Base-by-base conservation (phyloP, 2,113 vertebrate species). In the Catharus fuscescens region DNA sequence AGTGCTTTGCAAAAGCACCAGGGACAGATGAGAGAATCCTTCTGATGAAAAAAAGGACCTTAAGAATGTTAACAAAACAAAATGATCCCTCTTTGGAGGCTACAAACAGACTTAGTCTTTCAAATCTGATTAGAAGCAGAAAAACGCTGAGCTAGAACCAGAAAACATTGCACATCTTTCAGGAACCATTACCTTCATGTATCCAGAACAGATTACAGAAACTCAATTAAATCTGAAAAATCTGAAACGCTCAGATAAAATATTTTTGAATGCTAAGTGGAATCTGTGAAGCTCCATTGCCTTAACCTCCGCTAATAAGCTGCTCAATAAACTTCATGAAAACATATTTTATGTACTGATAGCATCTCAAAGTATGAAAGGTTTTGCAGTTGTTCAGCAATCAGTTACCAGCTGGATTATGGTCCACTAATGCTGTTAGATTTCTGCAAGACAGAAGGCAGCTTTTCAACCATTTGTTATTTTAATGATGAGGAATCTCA, bases 391-490 rank as follows among this genome's bases (percentile, higher is more conserved):
- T 91, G 76, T 93, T 96, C 92, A 88, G 92, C 80, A 89, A 92
- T 96, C 93, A 95, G 92, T 95, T 92, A 97, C 95, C 96, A 97
- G 97, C 92, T 98, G 97, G 96, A 97, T 98, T 98, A 97, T 96
- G 92, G 93, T 95, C 95, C 87, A 90, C 95, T 95, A 95, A 98
- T 92, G 72, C 93, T 86, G 92, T 97, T 97, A 97, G 88, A 94
- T 97, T 98, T 97, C 95, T 96, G 86, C 79, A 93, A 98, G 94
- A 98, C 95, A 97, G 96, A 98, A 98, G 93, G 94, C 89, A 94
- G 93, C 92, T 97, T 97, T 97, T 95, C 90, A 97, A 84, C 90
- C 97, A 97, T 97, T 98, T 97, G 91, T 97, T 98, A 97, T 97
- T 98, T 98, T 98, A 97, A 97, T 92, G 94, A 97, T 93, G 96